Evolutionary conservation across 2,888 invertebrate genomes (phyloP), one percentile per base, ranked within the genome.

Genomic region (Agonum fuliginosum): DNA sequence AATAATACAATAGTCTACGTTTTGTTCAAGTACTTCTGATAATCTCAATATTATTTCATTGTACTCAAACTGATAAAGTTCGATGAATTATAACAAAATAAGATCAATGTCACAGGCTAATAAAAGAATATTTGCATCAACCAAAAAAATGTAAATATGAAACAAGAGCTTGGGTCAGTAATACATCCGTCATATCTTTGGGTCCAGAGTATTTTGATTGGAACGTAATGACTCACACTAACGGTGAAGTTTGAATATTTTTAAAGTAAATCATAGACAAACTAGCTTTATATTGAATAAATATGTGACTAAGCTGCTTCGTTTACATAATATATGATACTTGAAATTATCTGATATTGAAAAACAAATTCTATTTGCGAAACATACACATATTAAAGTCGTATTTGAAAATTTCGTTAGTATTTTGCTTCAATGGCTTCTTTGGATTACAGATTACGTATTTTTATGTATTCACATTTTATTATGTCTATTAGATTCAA

Each of bases 341-440:
- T 46, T 27, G 27, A 62, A 62, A 62, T 62, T 6, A 24, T 30
- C 30, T 62, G 30, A 62, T 62, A 62, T 30, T 30, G 58, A 62
- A 62, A 62, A 30, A 27, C 30, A 62, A 62, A 62, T 62, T 17
- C 58, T 62, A 30, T 62, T 62, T 27, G 30, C 58, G 14, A 62
- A 62, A 62, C 58, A 62, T 17, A 62, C 27, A 62, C 14, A 62
- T 12, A 54, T 54, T 54, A 54, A 24, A 4, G 4, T 24, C 12
- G 24, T 62, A 62, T 62, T 62, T 62, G 14, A 46, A 74, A 62
- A 74, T 74, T 74, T 74, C 41, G 74, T 62, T 65, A 24, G 74
- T 74, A 65, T 74, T 43, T 20, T 51, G 48, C 43, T 75, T 75
- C 43, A 48, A 34, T 37, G 75, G 75, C 67, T 75, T 75, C 75